These are phyloP conservation scores for Drosophila nasuta DNA, from an alignment of 1,140 invertebrate genomes.

Conservation along the genomic window DNA sequence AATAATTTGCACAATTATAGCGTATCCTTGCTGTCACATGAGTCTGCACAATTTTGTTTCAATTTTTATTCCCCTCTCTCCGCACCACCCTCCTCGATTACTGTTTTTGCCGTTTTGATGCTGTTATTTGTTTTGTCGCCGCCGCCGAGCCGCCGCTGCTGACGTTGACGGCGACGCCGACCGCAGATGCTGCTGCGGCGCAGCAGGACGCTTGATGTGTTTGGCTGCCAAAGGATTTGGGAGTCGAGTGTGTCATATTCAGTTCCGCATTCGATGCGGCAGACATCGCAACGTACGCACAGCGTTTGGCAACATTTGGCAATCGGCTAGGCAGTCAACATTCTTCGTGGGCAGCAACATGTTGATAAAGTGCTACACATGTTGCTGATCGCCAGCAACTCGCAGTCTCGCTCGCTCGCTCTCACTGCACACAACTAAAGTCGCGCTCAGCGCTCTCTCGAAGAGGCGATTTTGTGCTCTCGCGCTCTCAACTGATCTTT, in stretches of 20 bases:
- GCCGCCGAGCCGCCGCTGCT: conserved; percentile 44
- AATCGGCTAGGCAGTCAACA: conserved; percentile 23
- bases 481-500: conserved; percentile 41
- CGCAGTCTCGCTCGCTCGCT: conserved; percentile 24
- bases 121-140: conserved; percentile 81
- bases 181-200: conserved; percentile 30
- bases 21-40: conserved; percentile 32
- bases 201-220: conserved; percentile 25
- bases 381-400: conserved; percentile 23
- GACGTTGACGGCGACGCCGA: conserved; percentile 39
- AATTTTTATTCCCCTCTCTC: conserved; percentile 33
- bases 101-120: conserved; percentile 66
- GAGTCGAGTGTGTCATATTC: conserved; percentile 68
- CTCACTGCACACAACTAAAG: not conserved
- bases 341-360: conserved; percentile 16
- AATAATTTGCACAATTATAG: conserved; percentile 26
- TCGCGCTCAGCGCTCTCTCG: conserved; percentile 18
- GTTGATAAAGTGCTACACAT: conserved; percentile 3
- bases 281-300: conserved; percentile 57
- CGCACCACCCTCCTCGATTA: conserved; percentile 12
- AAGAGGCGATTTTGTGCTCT: not conserved
- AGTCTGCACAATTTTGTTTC: conserved; percentile 33
- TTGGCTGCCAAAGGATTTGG: conserved; percentile 66
- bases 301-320: conserved; percentile 42
- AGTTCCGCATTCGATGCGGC: conserved; percentile 72